Base-by-base conservation (phyloP, 2,888 invertebrate species). In the Agelastica alni region DNA sequence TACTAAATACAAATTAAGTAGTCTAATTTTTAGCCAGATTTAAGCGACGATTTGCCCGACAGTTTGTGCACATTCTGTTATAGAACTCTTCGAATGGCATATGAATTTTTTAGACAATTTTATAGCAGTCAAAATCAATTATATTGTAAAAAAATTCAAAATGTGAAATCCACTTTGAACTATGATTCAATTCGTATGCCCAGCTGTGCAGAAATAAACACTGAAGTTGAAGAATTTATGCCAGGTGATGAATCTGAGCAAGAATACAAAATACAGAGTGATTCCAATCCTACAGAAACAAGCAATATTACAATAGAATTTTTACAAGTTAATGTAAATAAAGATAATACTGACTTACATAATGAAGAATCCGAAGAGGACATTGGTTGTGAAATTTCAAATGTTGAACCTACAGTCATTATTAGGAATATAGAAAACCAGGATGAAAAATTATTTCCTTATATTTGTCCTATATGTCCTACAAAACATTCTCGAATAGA, bases 11-110 rank as follows among this genome's bases (percentile, higher is more conserved):
- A 14, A 22, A 16, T 13, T n/a, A 14, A 34, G 4, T 43, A 16
- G 4, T 10, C 4, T 32, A 17, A 17, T 26, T 36, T 47, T 32
- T 22, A 51, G 14, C 31, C 48, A 12, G 18, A 52, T 43, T n/a
- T 12, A 37, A 37, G 9, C 6, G 10, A 37, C 4, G 20, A 37
- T 5, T 20, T 37, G 10, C 37, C 37, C 9, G 12, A 18, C n/a
- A 17, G 18, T 6, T 6, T 37, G 4, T 37, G 37, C 18, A 20
- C 12, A 2, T 20, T 20, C 12, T 37, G 37, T 10, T 37, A 18
- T 7, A 37, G n/a, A 2, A 20, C 37, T 18, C n/a, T 37, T 18
- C 9, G 37, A 18, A 18, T 12, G 4, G 18, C 37, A n/a, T 37
- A 37, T 20, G 18, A 37, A 20, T 37, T 37, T 17, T 37, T 37